Evolutionary conservation across 2,113 vertebrate species (phyloP).

Genomic region (Pungitius pungitius): DNA sequence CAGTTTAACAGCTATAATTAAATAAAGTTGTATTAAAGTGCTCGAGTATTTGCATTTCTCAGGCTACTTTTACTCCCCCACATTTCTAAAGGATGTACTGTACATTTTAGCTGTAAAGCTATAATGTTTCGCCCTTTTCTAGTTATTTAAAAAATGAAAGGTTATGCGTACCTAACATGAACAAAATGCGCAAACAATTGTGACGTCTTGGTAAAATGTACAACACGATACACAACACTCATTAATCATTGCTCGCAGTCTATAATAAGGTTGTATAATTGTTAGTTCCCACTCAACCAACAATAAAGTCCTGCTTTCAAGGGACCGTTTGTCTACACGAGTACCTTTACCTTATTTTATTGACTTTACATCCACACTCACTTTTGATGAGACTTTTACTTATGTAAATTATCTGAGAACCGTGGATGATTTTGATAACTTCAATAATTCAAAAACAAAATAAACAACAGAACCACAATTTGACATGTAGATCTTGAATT

Average conservation of each 20-base stretch:
- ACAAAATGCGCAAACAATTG: not conserved
- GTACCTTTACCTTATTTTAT: not conserved
- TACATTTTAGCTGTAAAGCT: not conserved
- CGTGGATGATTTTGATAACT: not conserved
- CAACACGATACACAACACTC: not conserved
- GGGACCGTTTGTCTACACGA: not conserved
- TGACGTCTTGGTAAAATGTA: not conserved
- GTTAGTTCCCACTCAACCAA: not conserved
- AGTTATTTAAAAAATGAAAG: not conserved
- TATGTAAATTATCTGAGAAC: not conserved
- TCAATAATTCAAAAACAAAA: not conserved
- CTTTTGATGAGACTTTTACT: no score
- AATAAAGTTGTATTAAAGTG: not conserved
- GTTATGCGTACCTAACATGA: not conserved
- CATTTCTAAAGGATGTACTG: not conserved
- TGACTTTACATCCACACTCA: not conserved
- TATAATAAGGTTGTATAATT: not conserved
- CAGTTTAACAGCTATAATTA: not conserved
- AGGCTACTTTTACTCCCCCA: not conserved
- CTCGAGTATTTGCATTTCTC: not conserved
- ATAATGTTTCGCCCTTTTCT: not conserved
- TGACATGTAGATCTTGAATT: not conserved
- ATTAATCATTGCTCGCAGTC: not conserved
- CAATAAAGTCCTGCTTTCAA: not conserved
- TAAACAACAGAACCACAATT: not conserved